These are phyloP conservation scores for Epinotia brunnichana DNA, from an alignment of 2,888 invertebrate genomes.

Conservation along the genomic window DNA sequence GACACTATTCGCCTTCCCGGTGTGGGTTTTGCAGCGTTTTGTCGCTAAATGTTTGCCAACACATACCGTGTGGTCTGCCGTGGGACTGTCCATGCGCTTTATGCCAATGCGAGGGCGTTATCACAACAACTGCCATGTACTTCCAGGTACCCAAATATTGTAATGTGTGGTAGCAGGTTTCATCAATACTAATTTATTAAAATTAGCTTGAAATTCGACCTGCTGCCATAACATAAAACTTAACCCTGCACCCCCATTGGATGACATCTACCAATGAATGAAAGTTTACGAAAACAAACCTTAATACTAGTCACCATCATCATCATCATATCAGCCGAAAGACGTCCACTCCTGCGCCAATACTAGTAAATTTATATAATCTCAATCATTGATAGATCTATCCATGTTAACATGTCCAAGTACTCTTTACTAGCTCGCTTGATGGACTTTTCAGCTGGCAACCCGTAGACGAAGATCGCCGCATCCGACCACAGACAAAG, in stretches of 20 bases:
- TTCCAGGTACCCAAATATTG: conserved; percentile 77
- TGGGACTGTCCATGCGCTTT: conserved; percentile 33
- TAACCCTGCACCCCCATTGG: conserved; percentile 60
- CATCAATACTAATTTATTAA: conserved; percentile 23
- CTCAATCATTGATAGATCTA: conserved; percentile 55
- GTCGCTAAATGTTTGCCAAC: conserved; percentile 51
- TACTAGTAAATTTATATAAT: conserved; percentile 36
- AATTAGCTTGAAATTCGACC: conserved; percentile 50
- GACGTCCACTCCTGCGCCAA: too few species aligned
- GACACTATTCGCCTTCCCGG: conserved; percentile 4
- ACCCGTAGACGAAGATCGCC: conserved; percentile 61
- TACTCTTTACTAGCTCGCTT: conserved; percentile 74
- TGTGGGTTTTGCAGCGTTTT: conserved; percentile 12
- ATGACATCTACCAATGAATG: conserved; percentile 63
- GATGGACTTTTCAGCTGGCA: conserved; percentile 83
- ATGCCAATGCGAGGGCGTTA: conserved; percentile 62
- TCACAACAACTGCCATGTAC: conserved; percentile 76
- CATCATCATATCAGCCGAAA: too few species aligned
- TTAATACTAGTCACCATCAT: too few species aligned
- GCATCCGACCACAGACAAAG: conserved; percentile 58
- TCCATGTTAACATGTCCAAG: conserved; percentile 57
- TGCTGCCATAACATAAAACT: conserved; percentile 58
- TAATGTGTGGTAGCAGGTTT: conserved; percentile 68
- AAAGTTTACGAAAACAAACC: conserved; percentile 28
- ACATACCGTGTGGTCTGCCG: conserved; percentile 53